A percentile compares a stretch with the other conserved stretches of the same genome.
phyloP scores from a whole-genome alignment of 2,113 vertebrate species.

The Podarcis raffonei region DNA sequence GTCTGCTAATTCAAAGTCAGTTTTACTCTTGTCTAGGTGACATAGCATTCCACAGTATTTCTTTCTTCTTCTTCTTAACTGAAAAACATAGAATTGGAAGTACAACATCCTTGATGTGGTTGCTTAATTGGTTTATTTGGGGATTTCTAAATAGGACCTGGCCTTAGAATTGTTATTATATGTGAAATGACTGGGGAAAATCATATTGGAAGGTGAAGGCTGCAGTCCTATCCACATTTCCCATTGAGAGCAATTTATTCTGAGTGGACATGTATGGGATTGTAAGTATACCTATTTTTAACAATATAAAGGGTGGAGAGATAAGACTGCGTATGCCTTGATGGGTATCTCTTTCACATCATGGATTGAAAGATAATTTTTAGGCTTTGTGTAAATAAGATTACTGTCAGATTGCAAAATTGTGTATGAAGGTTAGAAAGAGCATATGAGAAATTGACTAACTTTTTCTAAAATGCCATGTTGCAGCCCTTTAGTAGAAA shows the following conservation, averaged over 20 bases:
- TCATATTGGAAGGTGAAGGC: slow-evolving; percentile 45
- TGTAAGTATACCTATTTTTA: slow-evolving; percentile 66
- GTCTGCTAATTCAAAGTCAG: slow-evolving; percentile 58
- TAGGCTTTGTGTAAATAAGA: slow-evolving; percentile 1
- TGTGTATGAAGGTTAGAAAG: slow-evolving; percentile 18
- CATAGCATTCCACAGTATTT: slow-evolving; percentile 58
- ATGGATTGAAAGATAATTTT: slow-evolving; percentile 60
- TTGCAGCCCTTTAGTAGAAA: slow-evolving; percentile 50
- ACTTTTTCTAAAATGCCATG: slow-evolving; percentile 54
- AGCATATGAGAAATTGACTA: slow-evolving; percentile 48
- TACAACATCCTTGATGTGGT: slow-evolving; percentile 50
- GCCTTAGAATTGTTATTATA: slow-evolving; percentile 54
- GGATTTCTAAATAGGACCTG: slow-evolving; percentile 58
- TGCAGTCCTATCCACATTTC: not conserved
- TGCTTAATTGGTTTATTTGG: slow-evolving; percentile 53
- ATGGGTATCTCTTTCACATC: slow-evolving; percentile 62
- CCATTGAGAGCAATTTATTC: not conserved
- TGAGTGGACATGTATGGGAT: slow-evolving; percentile 6
- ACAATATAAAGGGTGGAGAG: slow-evolving; percentile 55
- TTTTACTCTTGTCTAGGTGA: slow-evolving; percentile 47
- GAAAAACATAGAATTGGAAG: slow-evolving; percentile 36
- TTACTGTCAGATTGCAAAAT: slow-evolving; percentile 52
- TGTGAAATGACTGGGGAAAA: slow-evolving; percentile 53
- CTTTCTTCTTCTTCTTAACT: slow-evolving; percentile 60
- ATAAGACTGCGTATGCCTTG: slow-evolving; percentile 39